Base-by-base conservation (phyloP, 2,888 invertebrate species). In the Andricus curvator region DNA sequence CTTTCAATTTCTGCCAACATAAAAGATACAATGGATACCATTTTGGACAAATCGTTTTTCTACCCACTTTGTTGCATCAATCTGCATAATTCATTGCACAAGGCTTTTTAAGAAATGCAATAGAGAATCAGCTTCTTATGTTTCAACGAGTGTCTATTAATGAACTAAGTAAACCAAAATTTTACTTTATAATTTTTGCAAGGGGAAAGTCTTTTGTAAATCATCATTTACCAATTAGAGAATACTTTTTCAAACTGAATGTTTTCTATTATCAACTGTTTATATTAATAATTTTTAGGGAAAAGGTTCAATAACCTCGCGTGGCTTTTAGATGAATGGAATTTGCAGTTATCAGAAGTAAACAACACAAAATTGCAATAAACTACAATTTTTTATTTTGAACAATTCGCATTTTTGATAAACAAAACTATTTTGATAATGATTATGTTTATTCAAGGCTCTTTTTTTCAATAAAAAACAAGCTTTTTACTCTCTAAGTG, bases 61-160 rank as follows among this genome's bases (percentile, higher is more conserved):
- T 67, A 41, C 67, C 67, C 67, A 67, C 67, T 67, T 37, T 67
- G 15, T 41, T 37, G 37, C 66, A 66, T 66, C 44, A 67, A 67
- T 67, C n/a, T 67, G n/a, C 41, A 67, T 67, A 44, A 67, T 44
- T 33, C 13, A 67, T 41, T 67, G 67, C 41, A 41, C 67, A 67
- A 37, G 22, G 11, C 41, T 41, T 67, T 67, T 64, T n/a, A 41
- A 67, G 41, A 67, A 67, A 67, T 67, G 66, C 37, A 67, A 41
- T 13, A 67, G 41, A 37, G 41, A 67, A 67, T 67, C 11, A n/a
- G n/a, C 66, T 65, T 65, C 29, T 65, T 25, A 64, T 66, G 37
- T 66, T 66, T 66, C 33, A 37, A 9, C 20, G 6, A 37, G 37
- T 67, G 13, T 44, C 41, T 41, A 67, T 13, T 67, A 37, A 41